phyloP scores from a whole-genome alignment of 1,140 invertebrate genomes.

The Telenomus remus region DNA sequence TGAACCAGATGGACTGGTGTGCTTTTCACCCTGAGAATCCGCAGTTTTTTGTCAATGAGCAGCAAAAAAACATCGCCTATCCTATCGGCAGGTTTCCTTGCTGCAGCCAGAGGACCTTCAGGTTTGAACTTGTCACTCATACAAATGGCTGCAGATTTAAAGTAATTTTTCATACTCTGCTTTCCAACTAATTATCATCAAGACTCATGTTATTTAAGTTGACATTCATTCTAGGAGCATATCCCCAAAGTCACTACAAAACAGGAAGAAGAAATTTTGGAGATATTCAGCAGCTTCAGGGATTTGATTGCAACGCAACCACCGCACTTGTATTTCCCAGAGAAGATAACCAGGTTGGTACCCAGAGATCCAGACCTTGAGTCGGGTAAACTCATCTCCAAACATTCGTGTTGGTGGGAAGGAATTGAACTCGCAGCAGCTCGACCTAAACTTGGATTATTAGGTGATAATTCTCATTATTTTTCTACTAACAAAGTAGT shows the following conservation, averaged over 20 bases:
- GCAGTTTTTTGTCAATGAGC: constrained; percentile 84
- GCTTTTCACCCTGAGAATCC: constrained; percentile 84
- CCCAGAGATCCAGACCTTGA: constrained; percentile 74
- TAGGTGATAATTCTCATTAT: too few species aligned
- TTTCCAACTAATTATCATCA: too few species aligned
- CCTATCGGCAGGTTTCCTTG: constrained; percentile 87
- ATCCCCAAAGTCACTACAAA: constrained; percentile 76
- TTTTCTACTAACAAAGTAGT: too few species aligned
- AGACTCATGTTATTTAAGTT: too few species aligned
- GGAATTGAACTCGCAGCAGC: constrained; percentile 80
- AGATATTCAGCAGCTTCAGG: constrained; percentile 76
- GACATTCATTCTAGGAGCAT: constrained; percentile 76
- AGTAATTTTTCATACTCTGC: constrained; percentile 25
- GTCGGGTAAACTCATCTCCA: constrained; percentile 75
- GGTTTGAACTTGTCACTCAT: constrained; percentile 82
- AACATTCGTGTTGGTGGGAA: constrained; percentile 83
- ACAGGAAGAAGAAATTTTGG: constrained; percentile 77
- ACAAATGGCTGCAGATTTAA: constrained; percentile 69
- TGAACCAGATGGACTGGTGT: constrained; percentile 87
- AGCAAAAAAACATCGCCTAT: constrained; percentile 77
- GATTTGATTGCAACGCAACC: constrained; percentile 79
- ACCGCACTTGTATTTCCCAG: constrained; percentile 80
- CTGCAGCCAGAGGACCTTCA: constrained; percentile 87
- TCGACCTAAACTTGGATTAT: constrained; percentile 78
- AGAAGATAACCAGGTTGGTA: constrained; percentile 80